Evolutionary conservation across 2,113 vertebrate genomes (phyloP).

Genomic region (Bos taurus): ARS-UCD2.0 NC_037348.1:59749001-59749500

Average conservation of each 20-base stretch:
- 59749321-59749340: neutral
- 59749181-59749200: rapidly evolving
- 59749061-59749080: neutral
- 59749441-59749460: too few relatives aligned
- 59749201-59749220: rapidly evolving
- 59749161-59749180: rapidly evolving
- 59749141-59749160: rapidly evolving
- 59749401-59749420: neutral
- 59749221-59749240: rapidly evolving
- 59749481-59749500: neutral
- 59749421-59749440: neutral
- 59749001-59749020: too few relatives aligned
- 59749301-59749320: neutral
- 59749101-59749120: neutral
- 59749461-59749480: neutral
- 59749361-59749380: neutral
- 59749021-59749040: neutral
- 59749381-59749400: neutral
- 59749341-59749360: neutral
- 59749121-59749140: too few relatives aligned
- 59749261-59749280: neutral
- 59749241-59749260: neutral
- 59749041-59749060: neutral
- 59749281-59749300: neutral
- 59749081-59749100: neutral